phyloP scores from a whole-genome alignment of 2,113 vertebrate genomes.

The Blennius ocellaris region DNA sequence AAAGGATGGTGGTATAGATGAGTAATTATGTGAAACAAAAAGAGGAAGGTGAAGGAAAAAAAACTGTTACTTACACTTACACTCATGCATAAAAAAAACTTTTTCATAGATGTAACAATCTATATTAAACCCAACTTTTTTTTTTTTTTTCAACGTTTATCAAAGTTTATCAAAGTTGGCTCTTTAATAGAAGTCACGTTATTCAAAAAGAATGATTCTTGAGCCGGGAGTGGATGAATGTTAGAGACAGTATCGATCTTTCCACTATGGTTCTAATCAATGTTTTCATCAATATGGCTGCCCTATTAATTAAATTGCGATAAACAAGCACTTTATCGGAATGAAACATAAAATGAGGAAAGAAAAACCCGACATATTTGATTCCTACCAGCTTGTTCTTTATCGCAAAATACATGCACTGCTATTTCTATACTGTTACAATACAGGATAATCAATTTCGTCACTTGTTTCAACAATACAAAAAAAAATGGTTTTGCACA shows the following conservation, averaged over 20 bases:
- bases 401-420: slow-evolving; percentile 2
- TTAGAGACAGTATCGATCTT: slow-evolving; percentile 26
- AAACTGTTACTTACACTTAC: background rate
- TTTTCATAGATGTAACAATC: background rate
- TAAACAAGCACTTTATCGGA: background rate
- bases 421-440: background rate
- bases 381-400: background rate
- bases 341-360: background rate
- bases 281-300: slow-evolving; percentile 28
- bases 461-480: background rate
- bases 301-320: slow-evolving; percentile 8
- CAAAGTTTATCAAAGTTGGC: background rate
- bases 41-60: background rate
- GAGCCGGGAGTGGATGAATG: background rate
- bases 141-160: too few relatives aligned
- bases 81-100: background rate
- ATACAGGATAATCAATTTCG: background rate
- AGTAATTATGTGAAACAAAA: background rate
- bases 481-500: background rate
- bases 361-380: background rate
- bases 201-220: too few relatives aligned
- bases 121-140: background rate
- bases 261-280: slow-evolving; percentile 33
- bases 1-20: slow-evolving; percentile 2
- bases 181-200: background rate